Base-by-base conservation (phyloP, 2,113 vertebrate genomes). In the Petaurus breviceps region DNA sequence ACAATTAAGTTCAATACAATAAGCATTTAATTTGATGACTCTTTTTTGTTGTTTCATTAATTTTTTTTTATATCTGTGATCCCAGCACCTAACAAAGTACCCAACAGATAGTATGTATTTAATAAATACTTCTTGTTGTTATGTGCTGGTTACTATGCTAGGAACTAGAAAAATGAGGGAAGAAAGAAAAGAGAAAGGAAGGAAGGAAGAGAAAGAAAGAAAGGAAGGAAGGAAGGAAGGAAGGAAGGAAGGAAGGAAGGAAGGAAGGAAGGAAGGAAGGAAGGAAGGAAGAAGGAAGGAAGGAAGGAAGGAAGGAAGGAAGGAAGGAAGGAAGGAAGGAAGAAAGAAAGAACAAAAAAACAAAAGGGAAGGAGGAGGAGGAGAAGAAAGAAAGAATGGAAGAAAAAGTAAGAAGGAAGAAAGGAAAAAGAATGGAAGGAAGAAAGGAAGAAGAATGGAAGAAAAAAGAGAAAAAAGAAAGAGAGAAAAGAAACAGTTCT, bases 181-280 rank as follows among this genome's bases (percentile, higher is more conserved):
- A 84, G 68, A 22, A 16, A n/a, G 68, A 2, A 22, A 77, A 37
- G 12, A 43, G 68, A 84, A 23, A 84, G 68, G 19, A 22, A 43
- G n/a, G 11, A 23, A 22, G 7, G 5, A 19, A 46, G 26, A 37
- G 61, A 25, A 46, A 50, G 91, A 51, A 37, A 43, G n/a, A 50
- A 2, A 46, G 9, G 43, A 24, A 25, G 22, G 31, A 31, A 8
- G 1, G 37, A 22, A 0, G 8, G 12, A 0, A n/a, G 49, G 10
- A 31, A 23, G 14, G 68, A 19, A n/a, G 61, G 7, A 19, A n/a
- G 37, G 31, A 25, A n/a, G 37, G 11, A n/a, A n/a, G 6, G 6
- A 7, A 19, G 4, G 0, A 16, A 16, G 1, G 47, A 23, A 84
- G 22, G 19, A 89, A 89, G 12, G 24, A 4, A 46, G 3, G 43